These are phyloP conservation scores for Bellardia pandia DNA, from an alignment of 2,888 invertebrate species.

Conservation along the genomic window DNA sequence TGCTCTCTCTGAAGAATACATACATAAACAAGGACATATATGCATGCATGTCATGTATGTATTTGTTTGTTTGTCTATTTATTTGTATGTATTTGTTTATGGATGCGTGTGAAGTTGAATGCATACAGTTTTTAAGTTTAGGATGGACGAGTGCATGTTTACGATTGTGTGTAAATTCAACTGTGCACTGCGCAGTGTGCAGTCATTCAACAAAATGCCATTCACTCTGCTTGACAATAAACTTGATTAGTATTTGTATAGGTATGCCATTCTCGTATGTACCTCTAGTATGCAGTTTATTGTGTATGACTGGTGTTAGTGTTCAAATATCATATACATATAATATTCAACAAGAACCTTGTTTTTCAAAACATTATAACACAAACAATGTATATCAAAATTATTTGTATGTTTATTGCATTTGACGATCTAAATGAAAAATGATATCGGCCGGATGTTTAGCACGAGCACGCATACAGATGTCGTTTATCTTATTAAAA, in stretches of 20 bases:
- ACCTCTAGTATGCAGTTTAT: neutral
- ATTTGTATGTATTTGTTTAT: neutral
- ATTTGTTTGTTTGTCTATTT: neutral
- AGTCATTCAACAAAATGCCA: conserved; percentile 32
- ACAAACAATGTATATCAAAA: too few species aligned
- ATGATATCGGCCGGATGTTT: too few species aligned
- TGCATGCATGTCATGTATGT: neutral
- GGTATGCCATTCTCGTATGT: neutral
- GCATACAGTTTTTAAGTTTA: neutral
- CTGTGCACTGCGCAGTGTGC: neutral
- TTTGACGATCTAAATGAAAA: too few species aligned
- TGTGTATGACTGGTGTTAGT: neutral
- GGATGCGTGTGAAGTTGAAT: neutral
- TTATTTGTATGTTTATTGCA: too few species aligned
- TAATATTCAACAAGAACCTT: neutral
- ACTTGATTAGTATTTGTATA: conserved; percentile 46
- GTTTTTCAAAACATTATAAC: too few species aligned
- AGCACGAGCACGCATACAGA: too few species aligned
- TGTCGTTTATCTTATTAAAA: too few species aligned
- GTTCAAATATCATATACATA: conserved; percentile 34
- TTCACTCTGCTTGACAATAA: conserved; percentile 42
- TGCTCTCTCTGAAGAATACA: too few species aligned
- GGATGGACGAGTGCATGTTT: neutral
- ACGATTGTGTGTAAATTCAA: conserved; percentile 10
- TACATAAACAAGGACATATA: too few species aligned